phyloP scores from a whole-genome alignment of 2,888 invertebrate species.

The Epistrophe eligans region DNA sequence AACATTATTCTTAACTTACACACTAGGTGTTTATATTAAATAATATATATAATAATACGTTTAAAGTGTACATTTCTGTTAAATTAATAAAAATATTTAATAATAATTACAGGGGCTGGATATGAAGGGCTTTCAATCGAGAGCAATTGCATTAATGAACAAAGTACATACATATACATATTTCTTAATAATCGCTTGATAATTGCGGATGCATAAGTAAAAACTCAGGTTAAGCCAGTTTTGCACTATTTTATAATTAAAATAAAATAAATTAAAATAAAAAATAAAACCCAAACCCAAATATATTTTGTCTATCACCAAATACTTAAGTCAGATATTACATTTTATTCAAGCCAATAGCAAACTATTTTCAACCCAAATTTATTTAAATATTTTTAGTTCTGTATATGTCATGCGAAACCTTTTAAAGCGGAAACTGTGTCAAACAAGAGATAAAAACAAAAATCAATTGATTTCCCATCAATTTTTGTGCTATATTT shows the following conservation, averaged over 20 bases:
- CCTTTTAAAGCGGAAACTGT: not conserved
- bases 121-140: not conserved
- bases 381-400: not conserved
- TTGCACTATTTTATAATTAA: not conserved
- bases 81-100: slow-evolving; percentile 1
- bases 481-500: not conserved
- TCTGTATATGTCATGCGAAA: not conserved
- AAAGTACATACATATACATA: not conserved
- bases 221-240: not conserved
- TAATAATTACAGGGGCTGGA: slow-evolving; percentile 8
- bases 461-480: not conserved
- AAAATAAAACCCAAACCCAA: not conserved
- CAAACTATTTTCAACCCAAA: not conserved
- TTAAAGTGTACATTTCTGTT: slow-evolving; percentile 2
- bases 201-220: not conserved
- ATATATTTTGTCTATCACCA: not conserved
- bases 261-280: not conserved
- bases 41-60: slow-evolving; percentile 15
- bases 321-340: not conserved
- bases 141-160: not conserved
- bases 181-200: not conserved
- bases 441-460: not conserved
- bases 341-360: not conserved
- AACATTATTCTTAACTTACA: slow-evolving; percentile 5
- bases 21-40: slow-evolving; percentile 8